Conservation (phyloP, 2,797 vertebrate genomes). For the Dendrocincla fuliginosa region DNA sequence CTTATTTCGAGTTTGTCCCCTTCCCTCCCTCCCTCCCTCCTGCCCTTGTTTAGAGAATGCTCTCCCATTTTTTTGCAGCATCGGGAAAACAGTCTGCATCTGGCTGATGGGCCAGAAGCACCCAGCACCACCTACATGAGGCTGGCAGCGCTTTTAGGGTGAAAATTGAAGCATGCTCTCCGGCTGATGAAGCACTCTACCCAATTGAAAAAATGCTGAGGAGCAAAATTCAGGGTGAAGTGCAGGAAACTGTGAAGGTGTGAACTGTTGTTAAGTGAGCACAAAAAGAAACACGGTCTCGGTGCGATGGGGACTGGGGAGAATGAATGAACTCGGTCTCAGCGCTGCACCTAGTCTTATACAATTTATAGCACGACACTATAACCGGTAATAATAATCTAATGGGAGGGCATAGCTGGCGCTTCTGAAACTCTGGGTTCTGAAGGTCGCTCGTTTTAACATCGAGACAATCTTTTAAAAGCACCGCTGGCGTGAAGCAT, state of each 20-base stretch:
- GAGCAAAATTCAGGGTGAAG: conserved; percentile 26
- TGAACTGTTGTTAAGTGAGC: background rate
- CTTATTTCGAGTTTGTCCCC: background rate
- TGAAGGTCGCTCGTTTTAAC: conserved; percentile 49
- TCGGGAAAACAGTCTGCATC: background rate
- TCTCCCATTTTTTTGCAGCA: background rate
- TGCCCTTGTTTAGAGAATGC: background rate
- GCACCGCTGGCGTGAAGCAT: background rate
- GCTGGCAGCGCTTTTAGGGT: background rate
- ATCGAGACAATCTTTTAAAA: conserved; percentile 33
- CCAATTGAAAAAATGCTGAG: background rate
- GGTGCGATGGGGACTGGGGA: background rate
- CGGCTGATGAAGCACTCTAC: background rate
- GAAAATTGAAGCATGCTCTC: background rate
- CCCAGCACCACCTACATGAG: background rate
- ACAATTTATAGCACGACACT: conserved; percentile 13
- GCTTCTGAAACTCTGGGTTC: background rate
- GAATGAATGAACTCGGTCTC: background rate
- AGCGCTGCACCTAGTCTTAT: background rate
- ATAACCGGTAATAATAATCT: background rate
- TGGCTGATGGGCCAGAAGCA: background rate
- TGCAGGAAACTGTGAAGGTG: background rate
- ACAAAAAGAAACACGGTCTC: background rate
- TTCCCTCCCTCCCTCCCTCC: background rate
- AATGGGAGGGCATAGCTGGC: background rate